phyloP scores from a whole-genome alignment of 37 sponge, comb jelly and placozoan species.

The Crambe crambe region DNA sequence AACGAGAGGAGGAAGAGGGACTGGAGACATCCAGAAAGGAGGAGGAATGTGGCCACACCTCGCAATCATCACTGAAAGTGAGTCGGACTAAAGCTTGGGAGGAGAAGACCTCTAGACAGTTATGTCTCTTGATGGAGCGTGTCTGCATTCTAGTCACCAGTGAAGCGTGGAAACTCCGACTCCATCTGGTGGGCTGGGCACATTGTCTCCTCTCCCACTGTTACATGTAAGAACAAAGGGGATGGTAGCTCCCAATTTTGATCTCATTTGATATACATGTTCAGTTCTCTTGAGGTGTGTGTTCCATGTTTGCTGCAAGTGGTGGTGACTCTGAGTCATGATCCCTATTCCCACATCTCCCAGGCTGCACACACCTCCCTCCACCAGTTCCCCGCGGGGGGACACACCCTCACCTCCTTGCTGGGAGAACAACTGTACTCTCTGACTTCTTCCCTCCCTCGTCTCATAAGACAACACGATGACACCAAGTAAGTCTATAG shows the following conservation, averaged over 20 bases:
- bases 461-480: conserved; percentile 48
- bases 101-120: conserved; percentile 28
- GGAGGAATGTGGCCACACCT: background rate
- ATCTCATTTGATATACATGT: background rate
- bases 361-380: conserved; percentile 14
- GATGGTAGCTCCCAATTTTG: background rate
- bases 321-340: conserved; percentile 44
- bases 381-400: conserved; percentile 15
- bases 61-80: conserved; percentile 11
- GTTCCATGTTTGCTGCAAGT: conserved; percentile 41
- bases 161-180: conserved; percentile 57
- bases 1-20: background rate
- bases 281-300: conserved; percentile 19
- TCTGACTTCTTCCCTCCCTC: conserved; percentile 49
- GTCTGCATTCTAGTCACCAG: conserved; percentile 31
- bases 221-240: conserved; percentile 19
- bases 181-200: conserved; percentile 40
- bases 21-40: background rate
- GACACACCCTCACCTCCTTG: conserved; percentile 13
- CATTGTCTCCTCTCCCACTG: conserved; percentile 51
- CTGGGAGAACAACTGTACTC: conserved; percentile 52
- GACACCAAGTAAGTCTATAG: conserved; percentile 10
- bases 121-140: conserved; percentile 29
- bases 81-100: conserved; percentile 32
- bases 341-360: conserved; percentile 28